A percentile compares a stretch with the other conserved stretches of the same genome.
Evolutionary conservation across 2,113 vertebrate species (phyloP).

Genomic region (Geothlypis trichas): DNA sequence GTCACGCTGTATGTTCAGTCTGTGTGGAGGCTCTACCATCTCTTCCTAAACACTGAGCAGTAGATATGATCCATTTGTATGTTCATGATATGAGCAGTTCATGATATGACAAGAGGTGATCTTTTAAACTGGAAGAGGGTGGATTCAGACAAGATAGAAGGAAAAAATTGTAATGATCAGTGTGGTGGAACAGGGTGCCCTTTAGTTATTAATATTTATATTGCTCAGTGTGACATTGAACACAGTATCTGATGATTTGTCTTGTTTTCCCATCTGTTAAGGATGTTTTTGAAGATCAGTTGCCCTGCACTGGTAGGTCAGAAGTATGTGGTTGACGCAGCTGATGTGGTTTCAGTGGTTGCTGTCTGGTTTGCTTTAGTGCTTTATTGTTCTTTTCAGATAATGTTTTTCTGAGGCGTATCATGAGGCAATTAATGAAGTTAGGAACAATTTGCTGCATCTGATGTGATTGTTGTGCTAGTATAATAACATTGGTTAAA

Average conservation of each 20-base stretch:
- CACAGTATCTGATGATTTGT: background rate
- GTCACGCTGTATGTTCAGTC: background rate
- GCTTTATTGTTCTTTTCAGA: background rate
- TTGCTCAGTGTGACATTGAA: background rate
- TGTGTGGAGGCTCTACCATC: background rate
- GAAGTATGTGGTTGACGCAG: background rate
- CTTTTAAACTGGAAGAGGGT: background rate
- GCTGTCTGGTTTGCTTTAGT: background rate
- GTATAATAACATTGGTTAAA: background rate
- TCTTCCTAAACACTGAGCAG: background rate
- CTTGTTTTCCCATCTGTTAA: background rate
- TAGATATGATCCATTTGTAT: background rate
- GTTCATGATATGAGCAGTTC: background rate
- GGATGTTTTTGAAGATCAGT: background rate
- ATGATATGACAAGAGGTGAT: no score
- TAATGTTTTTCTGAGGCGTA: background rate
- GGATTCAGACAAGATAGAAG: background rate
- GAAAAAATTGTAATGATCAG: accelerated
- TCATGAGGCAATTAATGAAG: background rate
- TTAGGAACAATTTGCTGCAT: background rate
- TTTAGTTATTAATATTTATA: background rate
- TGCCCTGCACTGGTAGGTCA: background rate
- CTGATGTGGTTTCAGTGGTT: background rate
- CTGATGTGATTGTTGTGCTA: background rate
- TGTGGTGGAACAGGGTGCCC: background rate